Base-by-base conservation (phyloP, 1,140 invertebrate genomes). In the Varroa destructor region DNA sequence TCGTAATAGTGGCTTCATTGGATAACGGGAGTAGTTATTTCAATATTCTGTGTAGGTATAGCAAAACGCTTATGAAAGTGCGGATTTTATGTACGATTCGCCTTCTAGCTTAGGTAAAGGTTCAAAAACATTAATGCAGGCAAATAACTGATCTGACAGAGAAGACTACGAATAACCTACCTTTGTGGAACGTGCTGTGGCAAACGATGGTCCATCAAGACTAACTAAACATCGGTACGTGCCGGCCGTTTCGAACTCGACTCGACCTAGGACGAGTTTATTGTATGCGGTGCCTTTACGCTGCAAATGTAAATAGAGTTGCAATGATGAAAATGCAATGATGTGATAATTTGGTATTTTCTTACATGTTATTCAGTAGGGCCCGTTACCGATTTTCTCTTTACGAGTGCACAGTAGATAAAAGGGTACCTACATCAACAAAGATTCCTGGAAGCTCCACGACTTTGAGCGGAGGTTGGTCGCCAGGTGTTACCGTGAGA, bases 401-500 rank as follows among this genome's bases (percentile, higher is more conserved):
- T 25, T 25, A 25, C 8, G 3, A 51, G 46, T 51, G 46, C 46
- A 5, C 46, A 51, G 8, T 8, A 51, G 8, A 8, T 51, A 51
- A 51, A 67, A 67, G 37, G 2, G 12, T 36, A 36, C 61, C 2
- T 14, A 67, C 61, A 67, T 67, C 61, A 46, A 67, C 61, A 46
- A 36, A 14, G 12, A 67, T 67, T 40, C 61, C 61, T 4, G 61
- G 61, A 1, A 67, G 61, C 14, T 67, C 61, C 14, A 67, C 12
- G 46, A 67, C 8, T 67, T 67, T 67, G 2, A 67, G 61, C 37
- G 61, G 61, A 8, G 61, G 61, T 8, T 67, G 61, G 46, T 67
- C 61, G 8, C 14, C 36, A 46, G 61, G 61, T 14, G 61, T 67
- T 12, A 46, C 61, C 12, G 61, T 67, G 61, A 67, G n/a, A 46